Evolutionary conservation across 2,797 vertebrate species (phyloP), one percentile per base, ranked within the genome.

Genomic region (Smutsia gigantea): DNA sequence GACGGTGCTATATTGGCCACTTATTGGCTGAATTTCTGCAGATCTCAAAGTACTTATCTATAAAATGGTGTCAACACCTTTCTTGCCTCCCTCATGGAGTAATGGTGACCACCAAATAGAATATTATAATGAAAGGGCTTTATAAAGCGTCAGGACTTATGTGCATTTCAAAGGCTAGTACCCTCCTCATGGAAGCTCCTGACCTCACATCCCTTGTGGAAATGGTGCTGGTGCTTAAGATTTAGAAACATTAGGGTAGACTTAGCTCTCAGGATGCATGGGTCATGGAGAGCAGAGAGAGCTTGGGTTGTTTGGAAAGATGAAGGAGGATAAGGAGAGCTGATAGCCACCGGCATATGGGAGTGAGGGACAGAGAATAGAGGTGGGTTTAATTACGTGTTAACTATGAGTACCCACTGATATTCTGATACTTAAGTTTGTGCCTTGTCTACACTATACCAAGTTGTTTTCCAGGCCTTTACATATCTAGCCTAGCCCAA

Each of bases 11-110:
- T 46, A 21, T 93, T 46, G 74, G 53, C 31, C 53, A 57, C 49
- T 74, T 88, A 71, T 29, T 90, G 25, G 49, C 84, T 25, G 46
- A 46, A 94, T 74, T 29, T 81, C 79, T 21, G 31, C 75, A 83
- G 84, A 53, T 19, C n/a, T 94, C 31, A 5, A 29, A n/a, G 87
- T 85, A 72, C 55, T 93, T 85, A 74, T 81, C 49, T 87, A 29
- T 34, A 78, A 94, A 79, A 74, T 81, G 42, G 83, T n/a, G 19
- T 82, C 49, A n/a, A 4, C 49, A 64, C 72, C 78, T 96, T 89
- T 53, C 37, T 71, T 66, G 61, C 53, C 75, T 63, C 21, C 21
- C 12, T 79, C 42, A 27, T 53, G 27, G 46, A 87, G 49, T 66
- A 61, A 63, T 18, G 75, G 46, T 57, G 55, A 93, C 31, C 18